phyloP scores from a whole-genome alignment of 2,797 vertebrate species.

The Cuniculus paca region DNA sequence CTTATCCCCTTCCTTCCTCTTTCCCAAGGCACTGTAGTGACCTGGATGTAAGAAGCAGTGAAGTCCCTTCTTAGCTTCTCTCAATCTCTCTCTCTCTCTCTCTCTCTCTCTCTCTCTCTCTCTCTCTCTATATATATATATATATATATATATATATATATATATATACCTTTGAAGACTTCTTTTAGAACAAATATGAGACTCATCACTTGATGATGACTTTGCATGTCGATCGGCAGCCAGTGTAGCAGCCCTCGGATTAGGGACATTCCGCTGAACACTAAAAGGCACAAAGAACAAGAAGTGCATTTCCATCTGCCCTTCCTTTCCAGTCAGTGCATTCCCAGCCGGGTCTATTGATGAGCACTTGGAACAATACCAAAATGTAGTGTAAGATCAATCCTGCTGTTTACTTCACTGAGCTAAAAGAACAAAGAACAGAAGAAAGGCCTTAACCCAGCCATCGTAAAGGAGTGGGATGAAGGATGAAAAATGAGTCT shows the following conservation, averaged over 20 bases:
- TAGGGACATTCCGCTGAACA: conserved; percentile 98
- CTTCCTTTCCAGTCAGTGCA: conserved; percentile 92
- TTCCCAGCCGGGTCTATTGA: conserved; percentile 92
- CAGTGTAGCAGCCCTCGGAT: conserved; percentile 92
- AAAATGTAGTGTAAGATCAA: conserved; percentile 95
- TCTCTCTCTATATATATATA: no score
- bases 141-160: no score
- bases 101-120: not conserved
- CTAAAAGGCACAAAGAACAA: conserved; percentile 94
- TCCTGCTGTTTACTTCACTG: conserved; percentile 95
- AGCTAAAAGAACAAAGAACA: conserved; percentile 91
- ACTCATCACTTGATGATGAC: conserved; percentile 90
- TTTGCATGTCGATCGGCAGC: conserved; percentile 96
- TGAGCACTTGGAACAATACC: conserved; percentile 94
- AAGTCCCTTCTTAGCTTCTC: not conserved
- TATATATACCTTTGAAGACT: conserved; percentile 87
- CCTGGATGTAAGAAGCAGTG: not conserved
- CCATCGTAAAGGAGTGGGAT: conserved; percentile 86
- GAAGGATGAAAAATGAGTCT: conserved; percentile 90
- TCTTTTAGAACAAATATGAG: conserved; percentile 77
- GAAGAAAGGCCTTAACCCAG: conserved; percentile 90
- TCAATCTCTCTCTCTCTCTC: not conserved
- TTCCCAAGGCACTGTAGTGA: conserved; percentile 48
- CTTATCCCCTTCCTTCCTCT: not conserved
- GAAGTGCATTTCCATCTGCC: conserved; percentile 91